Evolutionary conservation across 2,888 invertebrate genomes (phyloP).

Genomic region (Lacanobia wlatinum): DNA sequence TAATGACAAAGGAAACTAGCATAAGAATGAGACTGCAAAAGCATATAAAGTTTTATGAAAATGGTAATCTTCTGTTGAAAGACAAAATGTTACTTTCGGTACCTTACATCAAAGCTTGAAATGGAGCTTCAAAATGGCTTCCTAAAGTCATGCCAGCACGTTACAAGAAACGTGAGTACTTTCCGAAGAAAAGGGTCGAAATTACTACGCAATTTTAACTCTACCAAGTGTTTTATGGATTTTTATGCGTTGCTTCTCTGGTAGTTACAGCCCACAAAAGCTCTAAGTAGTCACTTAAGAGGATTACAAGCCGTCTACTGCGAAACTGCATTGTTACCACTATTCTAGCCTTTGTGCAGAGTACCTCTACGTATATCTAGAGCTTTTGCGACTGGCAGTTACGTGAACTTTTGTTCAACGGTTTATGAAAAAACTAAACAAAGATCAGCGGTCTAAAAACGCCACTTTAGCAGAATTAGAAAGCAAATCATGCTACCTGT

Average conservation of each 20-base stretch:
- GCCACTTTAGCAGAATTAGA: too few species aligned
- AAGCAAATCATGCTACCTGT: too few species aligned
- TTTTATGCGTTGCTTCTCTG: not conserved
- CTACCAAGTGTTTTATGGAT: not conserved
- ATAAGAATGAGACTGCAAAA: not conserved
- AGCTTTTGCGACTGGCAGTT: not conserved
- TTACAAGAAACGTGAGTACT: constrained; percentile 19
- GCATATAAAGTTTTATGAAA: not conserved
- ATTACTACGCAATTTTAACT: not conserved
- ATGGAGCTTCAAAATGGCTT: constrained; percentile 9
- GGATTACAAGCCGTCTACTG: not conserved
- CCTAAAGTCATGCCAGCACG: not conserved
- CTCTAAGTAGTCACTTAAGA: not conserved
- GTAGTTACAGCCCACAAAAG: constrained; percentile 1
- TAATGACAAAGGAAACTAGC: not conserved
- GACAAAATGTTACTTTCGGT: not conserved
- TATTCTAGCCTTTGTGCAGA: not conserved
- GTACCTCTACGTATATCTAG: not conserved
- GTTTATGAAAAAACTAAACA: not conserved
- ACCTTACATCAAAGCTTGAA: not conserved
- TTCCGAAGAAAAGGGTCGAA: constrained; percentile 5
- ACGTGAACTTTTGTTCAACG: too few species aligned
- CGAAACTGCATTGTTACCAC: not conserved
- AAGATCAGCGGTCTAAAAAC: too few species aligned
- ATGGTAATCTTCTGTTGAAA: not conserved